Conservation (phyloP, 2,888 invertebrate genomes). For the Ligdia adustata region DNA sequence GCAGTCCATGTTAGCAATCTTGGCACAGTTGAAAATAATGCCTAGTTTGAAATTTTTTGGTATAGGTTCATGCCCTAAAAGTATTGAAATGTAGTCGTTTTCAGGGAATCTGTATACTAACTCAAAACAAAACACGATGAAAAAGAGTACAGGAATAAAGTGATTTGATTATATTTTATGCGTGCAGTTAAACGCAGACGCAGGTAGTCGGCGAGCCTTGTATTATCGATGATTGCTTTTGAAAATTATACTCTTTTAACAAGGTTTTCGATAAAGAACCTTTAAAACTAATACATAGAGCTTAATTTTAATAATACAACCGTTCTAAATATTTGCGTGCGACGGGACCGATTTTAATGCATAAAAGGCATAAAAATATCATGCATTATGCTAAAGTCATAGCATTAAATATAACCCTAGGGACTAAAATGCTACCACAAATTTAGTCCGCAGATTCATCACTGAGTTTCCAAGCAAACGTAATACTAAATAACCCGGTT, state of each 20-base stretch:
- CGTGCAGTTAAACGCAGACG: conserved; percentile 69
- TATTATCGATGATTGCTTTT: conserved; percentile 66
- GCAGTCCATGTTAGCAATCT: no score
- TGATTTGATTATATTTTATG: no score
- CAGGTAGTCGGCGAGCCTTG: conserved; percentile 57
- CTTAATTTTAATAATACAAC: conserved; percentile 13
- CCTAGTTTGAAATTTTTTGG: no score
- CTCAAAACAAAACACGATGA: no score
- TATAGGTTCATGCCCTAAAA: no score
- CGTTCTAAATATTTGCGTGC: conserved; percentile 6
- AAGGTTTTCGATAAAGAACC: conserved; percentile 38
- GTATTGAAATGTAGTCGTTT: no score
- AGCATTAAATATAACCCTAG: conserved; percentile 8
- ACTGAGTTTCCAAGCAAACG: no score
- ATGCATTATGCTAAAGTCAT: conserved; percentile 5
- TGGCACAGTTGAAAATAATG: no score
- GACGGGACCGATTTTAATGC: conserved; percentile 6
- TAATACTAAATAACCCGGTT: no score
- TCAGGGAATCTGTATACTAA: no score
- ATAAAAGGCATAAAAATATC: conserved; percentile 1
- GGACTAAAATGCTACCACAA: conserved; percentile 12
- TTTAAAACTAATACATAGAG: conserved; percentile 27
- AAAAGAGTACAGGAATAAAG: no score
- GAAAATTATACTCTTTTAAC: conserved; percentile 53
- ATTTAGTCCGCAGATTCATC: conserved; percentile 2